phyloP scores from a whole-genome alignment of 1,140 invertebrate species.

The Scaptomyza montana region DNA sequence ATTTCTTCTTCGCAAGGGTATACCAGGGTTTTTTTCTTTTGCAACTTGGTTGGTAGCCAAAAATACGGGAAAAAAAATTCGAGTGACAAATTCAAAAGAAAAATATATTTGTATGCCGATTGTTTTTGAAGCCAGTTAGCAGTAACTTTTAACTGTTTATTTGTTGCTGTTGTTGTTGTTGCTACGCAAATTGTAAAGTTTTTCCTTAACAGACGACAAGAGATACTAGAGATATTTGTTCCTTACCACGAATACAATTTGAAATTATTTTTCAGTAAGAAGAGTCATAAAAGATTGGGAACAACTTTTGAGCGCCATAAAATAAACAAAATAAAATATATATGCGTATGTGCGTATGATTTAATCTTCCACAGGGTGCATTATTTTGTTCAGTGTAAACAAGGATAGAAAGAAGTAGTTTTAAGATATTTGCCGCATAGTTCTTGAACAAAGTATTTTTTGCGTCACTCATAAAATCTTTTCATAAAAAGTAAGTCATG shows the following conservation, averaged over 20 bases:
- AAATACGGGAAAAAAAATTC: neutral
- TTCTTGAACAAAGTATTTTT: neutral
- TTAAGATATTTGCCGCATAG: neutral
- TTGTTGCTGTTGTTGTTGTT: constrained; percentile 23
- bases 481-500: neutral
- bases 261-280: constrained; percentile 37
- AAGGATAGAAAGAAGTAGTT: neutral
- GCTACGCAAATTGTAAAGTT: constrained; percentile 54
- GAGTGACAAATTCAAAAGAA: constrained; percentile 41
- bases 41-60: neutral
- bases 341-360: constrained; percentile 13
- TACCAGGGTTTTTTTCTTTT: constrained; percentile 8
- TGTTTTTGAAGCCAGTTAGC: constrained; percentile 49
- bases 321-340: constrained; percentile 12
- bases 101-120: constrained; percentile 36
- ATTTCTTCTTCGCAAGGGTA: neutral
- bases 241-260: constrained; percentile 35
- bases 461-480: neutral
- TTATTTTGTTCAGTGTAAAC: constrained; percentile 1
- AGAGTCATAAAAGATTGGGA: constrained; percentile 37
- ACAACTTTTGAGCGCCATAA: constrained; percentile 44
- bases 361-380: constrained; percentile 4
- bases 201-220: constrained; percentile 15
- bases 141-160: constrained; percentile 37
- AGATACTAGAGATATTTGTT: constrained; percentile 14